Conservation (phyloP, 2,888 invertebrate genomes). For the Seira musarum region DNA sequence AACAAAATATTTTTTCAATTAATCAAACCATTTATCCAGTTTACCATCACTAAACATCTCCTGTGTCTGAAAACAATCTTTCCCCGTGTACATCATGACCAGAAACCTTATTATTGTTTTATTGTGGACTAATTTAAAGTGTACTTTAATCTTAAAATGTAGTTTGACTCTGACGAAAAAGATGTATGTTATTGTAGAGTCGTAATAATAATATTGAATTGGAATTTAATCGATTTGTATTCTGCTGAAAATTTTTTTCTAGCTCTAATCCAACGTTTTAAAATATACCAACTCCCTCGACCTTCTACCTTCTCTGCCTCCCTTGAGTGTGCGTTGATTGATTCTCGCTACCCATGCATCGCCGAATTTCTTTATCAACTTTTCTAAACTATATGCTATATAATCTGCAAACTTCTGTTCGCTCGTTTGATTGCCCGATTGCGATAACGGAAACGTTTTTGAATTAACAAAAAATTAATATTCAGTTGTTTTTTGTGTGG, state of each 20-base stretch:
- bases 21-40: too few species aligned
- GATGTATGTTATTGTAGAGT: too few species aligned
- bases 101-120: too few species aligned
- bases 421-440: neutral
- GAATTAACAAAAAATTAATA: neutral
- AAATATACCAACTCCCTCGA: slow-evolving; percentile 39
- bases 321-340: slow-evolving; percentile 48
- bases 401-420: neutral
- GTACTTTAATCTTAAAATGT: too few species aligned
- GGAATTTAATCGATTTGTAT: slow-evolving; percentile 54
- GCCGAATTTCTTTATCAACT: slow-evolving; percentile 48
- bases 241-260: slow-evolving; percentile 56
- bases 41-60: too few species aligned
- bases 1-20: too few species aligned
- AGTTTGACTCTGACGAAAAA: too few species aligned
- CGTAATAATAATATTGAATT: slow-evolving; percentile 11
- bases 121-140: too few species aligned
- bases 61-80: too few species aligned
- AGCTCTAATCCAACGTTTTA: slow-evolving; percentile 64
- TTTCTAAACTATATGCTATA: slow-evolving; percentile 15
- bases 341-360: slow-evolving; percentile 43
- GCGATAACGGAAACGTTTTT: neutral
- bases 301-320: slow-evolving; percentile 53
- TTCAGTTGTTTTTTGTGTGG: too few species aligned
- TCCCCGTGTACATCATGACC: too few species aligned